These are phyloP conservation scores for Misgurnus mizolepis DNA, from an alignment of 2,113 vertebrate species.

Conservation along the genomic window DNA sequence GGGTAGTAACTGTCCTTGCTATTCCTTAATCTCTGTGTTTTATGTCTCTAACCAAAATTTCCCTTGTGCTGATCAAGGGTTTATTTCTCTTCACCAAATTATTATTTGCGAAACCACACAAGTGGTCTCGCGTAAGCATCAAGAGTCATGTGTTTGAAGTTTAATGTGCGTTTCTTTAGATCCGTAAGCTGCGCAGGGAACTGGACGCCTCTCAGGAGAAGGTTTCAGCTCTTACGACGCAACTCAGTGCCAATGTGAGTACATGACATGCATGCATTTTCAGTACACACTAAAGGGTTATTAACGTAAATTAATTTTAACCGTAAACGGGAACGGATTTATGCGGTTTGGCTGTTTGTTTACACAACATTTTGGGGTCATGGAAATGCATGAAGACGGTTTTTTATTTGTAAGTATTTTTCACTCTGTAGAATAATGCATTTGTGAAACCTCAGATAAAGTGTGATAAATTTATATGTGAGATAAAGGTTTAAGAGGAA, in stretches of 20 bases:
- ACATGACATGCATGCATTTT: too few relatives aligned
- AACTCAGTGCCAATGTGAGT: slow-evolving; percentile 89
- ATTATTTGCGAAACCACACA: slow-evolving; percentile 25
- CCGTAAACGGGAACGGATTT: too few relatives aligned
- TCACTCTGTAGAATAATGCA: too few relatives aligned
- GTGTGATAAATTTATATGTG: too few relatives aligned
- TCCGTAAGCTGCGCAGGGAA: slow-evolving; percentile 86
- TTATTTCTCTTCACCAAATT: slow-evolving; percentile 5
- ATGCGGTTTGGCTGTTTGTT: too few relatives aligned
- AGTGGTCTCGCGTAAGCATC: slow-evolving; percentile 18
- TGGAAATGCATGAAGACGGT: too few relatives aligned
- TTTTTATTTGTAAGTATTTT: too few relatives aligned
- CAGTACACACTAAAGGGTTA: too few relatives aligned
- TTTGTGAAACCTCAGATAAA: too few relatives aligned
- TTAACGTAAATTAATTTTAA: too few relatives aligned
- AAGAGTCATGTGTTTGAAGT: slow-evolving; percentile 18
- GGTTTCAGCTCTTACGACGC: slow-evolving; percentile 86
- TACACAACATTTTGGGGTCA: too few relatives aligned
- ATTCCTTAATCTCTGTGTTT: slow-evolving; percentile 30
- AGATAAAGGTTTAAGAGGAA: slow-evolving; percentile 18
- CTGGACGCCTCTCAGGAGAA: slow-evolving; percentile 88
- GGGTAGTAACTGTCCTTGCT: background rate
- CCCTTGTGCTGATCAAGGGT: slow-evolving; percentile 31
- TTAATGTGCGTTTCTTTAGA: slow-evolving; percentile 73
- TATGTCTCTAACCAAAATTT: slow-evolving; percentile 20